Evolutionary conservation across 2,113 vertebrate species (phyloP), one percentile per base, ranked within the genome.

Genomic region (Chionodraco myersi): DNA sequence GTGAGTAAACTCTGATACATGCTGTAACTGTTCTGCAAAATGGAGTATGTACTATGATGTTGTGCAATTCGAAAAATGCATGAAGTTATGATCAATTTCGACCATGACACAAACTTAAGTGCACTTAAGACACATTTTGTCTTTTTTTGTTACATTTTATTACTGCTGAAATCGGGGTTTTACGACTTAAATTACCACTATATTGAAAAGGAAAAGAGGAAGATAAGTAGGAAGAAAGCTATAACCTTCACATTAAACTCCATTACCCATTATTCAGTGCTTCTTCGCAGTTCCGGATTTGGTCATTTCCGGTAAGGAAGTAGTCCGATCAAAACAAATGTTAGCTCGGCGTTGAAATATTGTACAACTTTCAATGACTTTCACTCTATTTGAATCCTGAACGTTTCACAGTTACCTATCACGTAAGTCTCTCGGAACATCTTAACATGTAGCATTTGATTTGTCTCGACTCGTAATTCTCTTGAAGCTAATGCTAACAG

Each of bases 301-400:
- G 23, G 2, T 58, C 41, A 75, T 67, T 92, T 93, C 93, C 87
- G 64, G 75, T 67, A 1, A 73, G 88, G 88, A 94, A 93, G 86
- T 90, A 59, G 66, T 81, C 68, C 11, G 82, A 85, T 53, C 81
- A 86, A 89, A 91, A 89, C 82, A 89, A 86, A 88, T 54, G 74
- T 26, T 79, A 78, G 82, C 72, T 69, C 5, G 6, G 57, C 16
- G 5, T 18, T 44, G 14, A 73, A 47, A 63, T 30, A 34, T 72
- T 74, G 13, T 48, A 45, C 18, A 52, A 51, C 59, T 83, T 41
- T 86, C 48, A 89, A 85, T 81, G 80, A 82, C 41, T 75, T 73
- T 79, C 44, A 1, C 0, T 4, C n/a, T 11, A 9, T 68, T 75
- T 18, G n/a, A 48, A 48, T 52, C 12, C 0, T 23, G 15, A 9